These are phyloP conservation scores for Anisognathus igniventris DNA, from an alignment of 2,797 vertebrate genomes.

Conservation along the genomic window DNA sequence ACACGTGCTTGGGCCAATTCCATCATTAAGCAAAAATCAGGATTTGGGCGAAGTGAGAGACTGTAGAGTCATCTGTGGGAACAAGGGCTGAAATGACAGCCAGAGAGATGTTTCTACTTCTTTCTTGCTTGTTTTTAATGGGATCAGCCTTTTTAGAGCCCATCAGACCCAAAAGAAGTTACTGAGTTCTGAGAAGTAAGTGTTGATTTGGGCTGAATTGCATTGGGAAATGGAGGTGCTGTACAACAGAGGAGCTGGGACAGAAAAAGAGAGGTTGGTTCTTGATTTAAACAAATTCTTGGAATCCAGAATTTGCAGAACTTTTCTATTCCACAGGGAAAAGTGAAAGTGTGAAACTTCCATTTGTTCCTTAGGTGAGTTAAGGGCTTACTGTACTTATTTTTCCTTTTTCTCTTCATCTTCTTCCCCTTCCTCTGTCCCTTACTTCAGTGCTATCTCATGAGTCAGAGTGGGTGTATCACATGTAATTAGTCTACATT, in stretches of 20 bases:
- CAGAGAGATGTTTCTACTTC: neutral
- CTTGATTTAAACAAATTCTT: neutral
- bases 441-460: neutral
- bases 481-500: constrained; percentile 69
- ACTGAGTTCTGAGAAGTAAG: neutral
- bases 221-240: neutral
- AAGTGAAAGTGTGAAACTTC: neutral
- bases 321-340: neutral
- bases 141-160: neutral
- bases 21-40: neutral
- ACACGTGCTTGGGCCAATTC: neutral
- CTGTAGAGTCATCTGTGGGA: neutral
- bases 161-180: neutral
- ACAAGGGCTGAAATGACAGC: neutral
- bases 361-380: neutral
- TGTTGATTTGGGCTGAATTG: neutral
- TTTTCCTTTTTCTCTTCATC: neutral
- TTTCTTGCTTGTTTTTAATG: neutral
- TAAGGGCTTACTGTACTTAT: neutral
- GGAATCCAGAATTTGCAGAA: neutral
- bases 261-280: neutral
- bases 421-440: neutral
- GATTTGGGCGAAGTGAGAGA: neutral
- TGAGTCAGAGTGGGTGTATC: constrained; percentile 74
- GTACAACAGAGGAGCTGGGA: neutral